A percentile compares a stretch with the other conserved stretches of the same genome.
Conservation (phyloP, 2,797 vertebrate genomes). For the Brachyrhaphis roseni region DNA sequence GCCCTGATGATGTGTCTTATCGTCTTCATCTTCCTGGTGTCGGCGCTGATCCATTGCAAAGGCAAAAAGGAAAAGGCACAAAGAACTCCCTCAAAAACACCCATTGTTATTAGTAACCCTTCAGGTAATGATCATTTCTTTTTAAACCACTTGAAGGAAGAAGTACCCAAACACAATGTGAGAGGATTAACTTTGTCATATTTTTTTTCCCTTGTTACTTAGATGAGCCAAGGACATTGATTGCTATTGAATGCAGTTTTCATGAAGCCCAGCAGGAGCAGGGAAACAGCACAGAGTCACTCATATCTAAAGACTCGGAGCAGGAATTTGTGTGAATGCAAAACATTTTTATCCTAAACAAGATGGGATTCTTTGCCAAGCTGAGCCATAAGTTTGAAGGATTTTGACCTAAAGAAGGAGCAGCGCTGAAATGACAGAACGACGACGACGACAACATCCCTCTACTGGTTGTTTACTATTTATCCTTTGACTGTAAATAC, state of each 20-base stretch:
- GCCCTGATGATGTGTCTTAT: neutral
- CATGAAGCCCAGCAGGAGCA: slow-evolving; percentile 90
- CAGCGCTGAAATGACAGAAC: neutral
- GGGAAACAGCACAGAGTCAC: slow-evolving; percentile 78
- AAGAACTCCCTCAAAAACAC: neutral
- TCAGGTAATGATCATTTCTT: slow-evolving; percentile 57
- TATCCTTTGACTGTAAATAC: neutral
- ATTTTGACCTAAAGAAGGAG: neutral
- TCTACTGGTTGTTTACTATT: neutral
- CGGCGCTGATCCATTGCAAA: slow-evolving; percentile 5
- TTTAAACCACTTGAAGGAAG: neutral
- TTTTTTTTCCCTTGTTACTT: neutral
- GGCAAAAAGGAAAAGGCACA: slow-evolving; percentile 4
- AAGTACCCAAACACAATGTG: neutral
- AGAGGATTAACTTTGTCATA: neutral
- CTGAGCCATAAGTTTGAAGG: neutral
- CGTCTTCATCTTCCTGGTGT: neutral
- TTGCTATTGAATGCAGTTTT: slow-evolving; percentile 85
- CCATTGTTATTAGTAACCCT: slow-evolving; percentile 31
- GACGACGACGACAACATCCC: no score
- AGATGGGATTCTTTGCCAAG: neutral
- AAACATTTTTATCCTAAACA: slow-evolving; percentile 19
- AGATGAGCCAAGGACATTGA: slow-evolving; percentile 68
- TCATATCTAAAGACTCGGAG: slow-evolving; percentile 61
- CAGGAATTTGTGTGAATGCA: slow-evolving; percentile 65